A percentile compares a stretch with the other conserved stretches of the same genome.
Evolutionary conservation across 2,888 invertebrate species (phyloP).

Genomic region (Incurvaria masculella): DNA sequence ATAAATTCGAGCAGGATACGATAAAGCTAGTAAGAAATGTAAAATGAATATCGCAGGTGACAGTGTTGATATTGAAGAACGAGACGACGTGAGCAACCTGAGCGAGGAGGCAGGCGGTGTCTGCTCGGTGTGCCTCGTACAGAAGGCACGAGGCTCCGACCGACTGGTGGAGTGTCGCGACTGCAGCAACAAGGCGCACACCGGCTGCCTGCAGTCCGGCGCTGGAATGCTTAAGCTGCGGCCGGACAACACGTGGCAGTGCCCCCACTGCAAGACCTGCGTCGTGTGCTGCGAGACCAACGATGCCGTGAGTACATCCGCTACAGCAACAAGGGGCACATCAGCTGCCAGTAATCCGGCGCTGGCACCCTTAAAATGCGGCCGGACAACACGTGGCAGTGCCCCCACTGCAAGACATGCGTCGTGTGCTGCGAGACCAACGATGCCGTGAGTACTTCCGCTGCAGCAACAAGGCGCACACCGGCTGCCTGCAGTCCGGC

Average conservation of each 20-base stretch:
- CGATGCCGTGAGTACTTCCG: constrained; percentile 62
- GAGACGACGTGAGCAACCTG: constrained; percentile 32
- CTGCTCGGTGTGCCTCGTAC: constrained; percentile 60
- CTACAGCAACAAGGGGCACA: constrained; percentile 71
- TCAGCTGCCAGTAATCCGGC: constrained; percentile 65
- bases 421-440: constrained; percentile 75
- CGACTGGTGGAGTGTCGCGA: constrained; percentile 66
- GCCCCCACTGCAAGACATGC: constrained; percentile 87
- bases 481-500: constrained; percentile 65
- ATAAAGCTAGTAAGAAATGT: no score
- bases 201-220: constrained; percentile 65
- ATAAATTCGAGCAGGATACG: no score
- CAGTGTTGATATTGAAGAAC: constrained; percentile 44
- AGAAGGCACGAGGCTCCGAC: constrained; percentile 59
- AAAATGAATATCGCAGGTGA: no score
- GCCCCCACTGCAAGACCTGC: constrained; percentile 87
- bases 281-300: constrained; percentile 75
- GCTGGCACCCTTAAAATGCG: constrained; percentile 62
- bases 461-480: constrained; percentile 71
- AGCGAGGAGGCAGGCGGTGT: constrained; percentile 55
- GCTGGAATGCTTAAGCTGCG: constrained; percentile 62
- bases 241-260: constrained; percentile 77
- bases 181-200: constrained; percentile 71
- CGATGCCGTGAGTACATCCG: constrained; percentile 65
- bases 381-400: constrained; percentile 77